Evolutionary conservation across 2,797 vertebrate genomes (phyloP).

Genomic region (Enteromius thamalakanensis): DNA sequence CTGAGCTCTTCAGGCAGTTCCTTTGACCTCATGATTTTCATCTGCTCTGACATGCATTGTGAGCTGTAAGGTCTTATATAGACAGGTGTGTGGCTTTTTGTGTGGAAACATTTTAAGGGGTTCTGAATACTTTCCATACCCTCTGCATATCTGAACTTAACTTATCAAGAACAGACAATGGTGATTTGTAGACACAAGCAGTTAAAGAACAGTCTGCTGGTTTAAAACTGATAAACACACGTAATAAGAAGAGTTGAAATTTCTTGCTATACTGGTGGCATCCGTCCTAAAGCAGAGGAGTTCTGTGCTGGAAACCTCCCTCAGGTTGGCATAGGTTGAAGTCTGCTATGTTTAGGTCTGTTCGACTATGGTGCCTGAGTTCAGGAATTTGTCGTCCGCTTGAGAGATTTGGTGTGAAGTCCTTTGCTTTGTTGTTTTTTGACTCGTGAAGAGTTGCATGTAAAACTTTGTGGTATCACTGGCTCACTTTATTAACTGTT

Average conservation of each 20-base stretch:
- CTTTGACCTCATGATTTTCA: too few relatives aligned
- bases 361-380: neutral
- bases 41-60: too few relatives aligned
- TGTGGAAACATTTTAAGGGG: too few relatives aligned
- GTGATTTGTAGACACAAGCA: neutral
- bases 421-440: constrained; percentile 20
- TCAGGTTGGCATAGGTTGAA: constrained; percentile 29
- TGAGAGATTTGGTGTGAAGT: constrained; percentile 33
- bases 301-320: constrained; percentile 14
- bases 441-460: constrained; percentile 2
- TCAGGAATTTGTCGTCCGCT: constrained; percentile 13
- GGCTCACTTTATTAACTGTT: constrained; percentile 30
- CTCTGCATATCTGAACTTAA: neutral
- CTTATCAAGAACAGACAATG: neutral
- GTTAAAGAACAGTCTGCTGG: neutral
- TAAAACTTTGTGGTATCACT: constrained; percentile 1
- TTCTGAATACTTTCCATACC: too few relatives aligned
- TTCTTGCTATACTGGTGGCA: neutral
- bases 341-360: constrained; percentile 6
- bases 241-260: constrained; percentile 3
- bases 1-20: too few relatives aligned
- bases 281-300: neutral
- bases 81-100: too few relatives aligned
- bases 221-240: neutral
- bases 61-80: too few relatives aligned